These are phyloP conservation scores for Microplitis mediator DNA, from an alignment of 1,140 invertebrate genomes.

Conservation along the genomic window DNA sequence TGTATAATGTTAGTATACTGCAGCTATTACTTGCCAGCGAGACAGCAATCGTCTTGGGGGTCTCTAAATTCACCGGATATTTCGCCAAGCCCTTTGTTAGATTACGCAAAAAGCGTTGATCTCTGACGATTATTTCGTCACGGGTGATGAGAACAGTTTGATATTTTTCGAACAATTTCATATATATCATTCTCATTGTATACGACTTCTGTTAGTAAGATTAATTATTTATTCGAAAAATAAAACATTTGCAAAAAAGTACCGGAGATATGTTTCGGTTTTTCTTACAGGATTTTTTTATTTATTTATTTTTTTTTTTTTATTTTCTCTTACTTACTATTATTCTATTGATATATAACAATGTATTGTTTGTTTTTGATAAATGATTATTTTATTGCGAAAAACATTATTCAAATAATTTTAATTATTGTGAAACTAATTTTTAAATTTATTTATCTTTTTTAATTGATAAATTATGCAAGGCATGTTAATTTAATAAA, in stretches of 20 bases:
- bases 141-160: constrained; percentile 56
- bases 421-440: no score
- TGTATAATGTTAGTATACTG: neutral
- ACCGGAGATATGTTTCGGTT: neutral
- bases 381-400: no score
- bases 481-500: no score
- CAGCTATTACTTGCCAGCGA: neutral
- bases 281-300: neutral
- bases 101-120: constrained; percentile 47
- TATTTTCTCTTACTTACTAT: no score
- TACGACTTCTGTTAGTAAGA: neutral
- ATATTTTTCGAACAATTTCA: constrained; percentile 45
- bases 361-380: no score
- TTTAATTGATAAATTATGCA: no score
- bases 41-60: constrained; percentile 6
- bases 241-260: neutral
- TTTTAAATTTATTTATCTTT: no score
- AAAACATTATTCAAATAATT: no score
- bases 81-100: constrained; percentile 55
- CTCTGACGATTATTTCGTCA: constrained; percentile 51
- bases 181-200: constrained; percentile 36
- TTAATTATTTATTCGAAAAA: neutral
- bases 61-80: constrained; percentile 58
- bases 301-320: no score
- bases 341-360: no score